Evolutionary conservation across 2,797 vertebrate genomes (phyloP).

Genomic region (Sebastes diaconus): DNA sequence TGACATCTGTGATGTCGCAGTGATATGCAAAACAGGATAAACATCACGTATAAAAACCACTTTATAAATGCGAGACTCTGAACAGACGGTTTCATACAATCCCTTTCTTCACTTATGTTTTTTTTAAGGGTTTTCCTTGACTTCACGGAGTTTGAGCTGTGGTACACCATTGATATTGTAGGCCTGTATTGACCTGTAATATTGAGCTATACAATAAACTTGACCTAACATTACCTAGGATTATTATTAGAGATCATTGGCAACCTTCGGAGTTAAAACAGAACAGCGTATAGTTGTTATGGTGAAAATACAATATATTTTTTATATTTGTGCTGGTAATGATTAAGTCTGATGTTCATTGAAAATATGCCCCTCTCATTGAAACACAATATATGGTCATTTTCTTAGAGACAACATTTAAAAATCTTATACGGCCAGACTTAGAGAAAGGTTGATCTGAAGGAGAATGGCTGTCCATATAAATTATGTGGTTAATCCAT

Average conservation of each 20-base stretch:
- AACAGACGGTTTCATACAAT: neutral
- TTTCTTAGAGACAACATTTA: neutral
- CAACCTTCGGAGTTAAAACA: neutral
- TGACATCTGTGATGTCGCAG: neutral
- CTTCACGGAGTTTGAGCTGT: neutral
- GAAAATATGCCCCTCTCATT: neutral
- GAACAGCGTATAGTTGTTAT: neutral
- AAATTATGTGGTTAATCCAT: slow-evolving; percentile 1
- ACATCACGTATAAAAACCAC: neutral
- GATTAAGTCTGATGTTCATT: neutral
- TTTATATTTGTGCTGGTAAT: neutral
- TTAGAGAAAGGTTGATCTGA: neutral
- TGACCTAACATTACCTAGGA: neutral
- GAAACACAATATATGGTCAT: neutral
- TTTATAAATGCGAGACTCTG: neutral
- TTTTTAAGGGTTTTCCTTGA: neutral
- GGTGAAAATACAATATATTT: neutral
- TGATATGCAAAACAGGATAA: neutral
- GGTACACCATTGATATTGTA: neutral
- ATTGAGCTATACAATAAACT: neutral
- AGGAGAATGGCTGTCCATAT: slow-evolving; percentile 5
- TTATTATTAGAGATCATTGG: neutral
- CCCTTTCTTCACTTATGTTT: neutral
- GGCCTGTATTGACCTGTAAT: neutral
- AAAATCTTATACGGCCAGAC: neutral